Conservation (phyloP, 2,888 invertebrate genomes). For the Microplitis manilae region DNA sequence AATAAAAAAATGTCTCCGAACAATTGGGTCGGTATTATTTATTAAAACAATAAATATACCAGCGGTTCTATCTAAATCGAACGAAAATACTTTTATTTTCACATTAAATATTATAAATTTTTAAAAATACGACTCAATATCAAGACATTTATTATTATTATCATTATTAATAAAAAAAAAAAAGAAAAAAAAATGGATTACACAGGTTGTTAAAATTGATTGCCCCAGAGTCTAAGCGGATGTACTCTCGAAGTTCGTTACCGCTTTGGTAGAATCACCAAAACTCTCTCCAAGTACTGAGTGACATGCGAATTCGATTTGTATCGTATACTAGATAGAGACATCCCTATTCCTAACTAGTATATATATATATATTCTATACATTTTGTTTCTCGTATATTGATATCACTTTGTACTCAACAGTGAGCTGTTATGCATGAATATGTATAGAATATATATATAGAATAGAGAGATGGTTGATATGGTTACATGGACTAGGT, state of each 20-base stretch:
- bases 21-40: too few species aligned
- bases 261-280: slow-evolving; percentile 26
- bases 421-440: neutral
- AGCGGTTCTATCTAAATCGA: too few species aligned
- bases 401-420: slow-evolving; percentile 18
- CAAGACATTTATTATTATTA: too few species aligned
- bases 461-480: neutral
- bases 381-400: slow-evolving; percentile 1
- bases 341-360: neutral
- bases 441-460: neutral
- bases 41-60: too few species aligned
- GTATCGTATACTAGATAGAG: slow-evolving; percentile 14
- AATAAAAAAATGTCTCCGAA: too few species aligned
- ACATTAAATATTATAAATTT: too few species aligned
- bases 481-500: neutral
- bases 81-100: too few species aligned
- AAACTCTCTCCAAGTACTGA: slow-evolving; percentile 32
- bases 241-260: slow-evolving; percentile 38
- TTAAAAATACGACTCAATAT: too few species aligned
- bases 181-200: neutral
- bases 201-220: slow-evolving; percentile 32
- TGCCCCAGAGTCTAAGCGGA: slow-evolving; percentile 34
- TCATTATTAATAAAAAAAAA: too few species aligned
- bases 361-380: neutral
- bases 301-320: slow-evolving; percentile 41